Evolutionary conservation across 2,113 vertebrate species (phyloP), one percentile per base, ranked within the genome.

Genomic region (Tachysurus vachellii): DNA sequence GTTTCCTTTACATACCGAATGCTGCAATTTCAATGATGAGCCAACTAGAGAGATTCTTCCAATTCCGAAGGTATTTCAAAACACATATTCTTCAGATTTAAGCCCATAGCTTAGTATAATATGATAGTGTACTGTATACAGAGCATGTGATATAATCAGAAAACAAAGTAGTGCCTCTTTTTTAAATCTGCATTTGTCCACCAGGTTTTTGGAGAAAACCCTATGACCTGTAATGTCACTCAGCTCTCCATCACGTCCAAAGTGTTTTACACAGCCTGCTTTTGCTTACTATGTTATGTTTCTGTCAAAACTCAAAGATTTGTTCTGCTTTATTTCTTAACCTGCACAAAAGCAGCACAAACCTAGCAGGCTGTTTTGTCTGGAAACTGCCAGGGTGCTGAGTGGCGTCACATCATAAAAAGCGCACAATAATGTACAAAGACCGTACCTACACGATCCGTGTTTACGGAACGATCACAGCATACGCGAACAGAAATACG

Each of bases 261-360:
- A 79, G 28, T 28, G 14, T 79, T 54, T 28, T 13, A 54, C 23
- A 28, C 47, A 16, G 23, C 50, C 75, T 28, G 26, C 14, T 79
- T 79, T 50, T 79, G 75, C 75, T 79, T 79, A 54, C 26, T 54
- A n/a, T 79, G 50, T 2, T 54, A 47, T 26, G 13, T 54, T 79
- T 54, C 75, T 54, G 75, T 54, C 47, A 54, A 53, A 28, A 50
- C 5, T 13, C 9, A 54, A 79, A 79, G 28, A 79, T 79, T 79
- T 79, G 6, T 50, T 79, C 75, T 54, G 75, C 54, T 54, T 79
- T 28, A 54, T 79, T 54, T 79, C 75, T 54, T 79, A 79, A 54
- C 50, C 47, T 79, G 54, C 17, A 59, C 79, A 57, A 59, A 80
- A 80, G 77, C 53, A 57, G 53, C 77, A 19, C 50, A 80, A 80